Conservation (phyloP, 2,113 vertebrate species). For the Etheostoma spectabile region DNA sequence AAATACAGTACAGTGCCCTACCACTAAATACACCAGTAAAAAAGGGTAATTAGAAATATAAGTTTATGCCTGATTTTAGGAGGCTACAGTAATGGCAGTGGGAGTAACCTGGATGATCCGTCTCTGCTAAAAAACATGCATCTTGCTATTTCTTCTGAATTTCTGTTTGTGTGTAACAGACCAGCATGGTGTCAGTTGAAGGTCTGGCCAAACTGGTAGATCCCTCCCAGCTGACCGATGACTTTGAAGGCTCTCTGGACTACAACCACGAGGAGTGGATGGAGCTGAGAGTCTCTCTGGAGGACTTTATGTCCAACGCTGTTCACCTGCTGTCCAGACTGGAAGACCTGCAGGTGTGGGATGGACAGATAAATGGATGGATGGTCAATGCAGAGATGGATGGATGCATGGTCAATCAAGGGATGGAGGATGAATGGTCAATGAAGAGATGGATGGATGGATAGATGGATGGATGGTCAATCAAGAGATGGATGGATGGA, state of each 20-base stretch:
- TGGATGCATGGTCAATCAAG: no score
- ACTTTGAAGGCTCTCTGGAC: conserved; percentile 97
- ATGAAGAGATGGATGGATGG: no score
- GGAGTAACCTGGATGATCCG: not conserved
- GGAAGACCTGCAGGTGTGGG: conserved; percentile 90
- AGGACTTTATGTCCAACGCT: conserved; percentile 96
- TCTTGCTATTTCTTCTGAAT: not conserved
- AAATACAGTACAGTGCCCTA: not conserved
- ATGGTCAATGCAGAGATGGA: not conserved
- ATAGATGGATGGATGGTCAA: no score
- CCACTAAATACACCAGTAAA: not conserved
- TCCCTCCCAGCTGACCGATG: conserved; percentile 96
- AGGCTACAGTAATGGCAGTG: no score
- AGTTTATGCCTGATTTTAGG: not conserved
- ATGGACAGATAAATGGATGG: not conserved
- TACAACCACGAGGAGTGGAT: conserved; percentile 99
- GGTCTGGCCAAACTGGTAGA: conserved; percentile 97
- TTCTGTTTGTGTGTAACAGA: conserved; percentile 81
- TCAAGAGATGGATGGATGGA: no score
- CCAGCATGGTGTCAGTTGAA: conserved; percentile 98
- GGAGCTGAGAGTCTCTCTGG: conserved; percentile 92
- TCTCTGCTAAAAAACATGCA: not conserved
- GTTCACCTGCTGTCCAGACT: conserved; percentile 94
- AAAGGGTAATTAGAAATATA: not conserved
- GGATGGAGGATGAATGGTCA: no score